These are phyloP conservation scores for honey bee (Apis mellifera) DNA, from an alignment of 1,140 invertebrate species.

Conservation along the genomic window DNA sequence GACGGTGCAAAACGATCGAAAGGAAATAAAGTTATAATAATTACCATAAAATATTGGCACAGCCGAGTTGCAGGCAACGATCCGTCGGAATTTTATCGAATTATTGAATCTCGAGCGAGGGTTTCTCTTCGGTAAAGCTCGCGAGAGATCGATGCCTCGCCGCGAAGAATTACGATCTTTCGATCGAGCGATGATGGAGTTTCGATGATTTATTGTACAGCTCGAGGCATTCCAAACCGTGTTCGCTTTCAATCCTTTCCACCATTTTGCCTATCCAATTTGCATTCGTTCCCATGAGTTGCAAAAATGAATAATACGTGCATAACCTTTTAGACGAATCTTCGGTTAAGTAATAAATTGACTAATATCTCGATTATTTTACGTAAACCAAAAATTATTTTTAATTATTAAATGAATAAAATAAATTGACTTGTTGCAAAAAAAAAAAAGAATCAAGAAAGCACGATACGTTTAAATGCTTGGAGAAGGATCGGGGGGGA, in stretches of 20 bases:
- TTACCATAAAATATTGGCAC: slow-evolving; percentile 34
- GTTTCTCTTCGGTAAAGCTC: slow-evolving; percentile 4
- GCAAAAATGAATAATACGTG: not conserved
- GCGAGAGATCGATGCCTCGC: slow-evolving; percentile 27
- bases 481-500: no score
- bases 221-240: not conserved
- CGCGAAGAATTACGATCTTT: slow-evolving; percentile 47
- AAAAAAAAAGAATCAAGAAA: no score
- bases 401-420: no score
- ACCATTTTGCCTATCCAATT: not conserved
- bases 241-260: not conserved
- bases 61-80: not conserved
- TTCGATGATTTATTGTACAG: slow-evolving; percentile 25
- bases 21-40: slow-evolving; percentile 53
- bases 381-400: no score
- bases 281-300: not conserved
- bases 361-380: no score
- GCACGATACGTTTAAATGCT: no score
- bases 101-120: slow-evolving; percentile 25
- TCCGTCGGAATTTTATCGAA: slow-evolving; percentile 45
- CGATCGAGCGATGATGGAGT: slow-evolving; percentile 53
- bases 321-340: not conserved
- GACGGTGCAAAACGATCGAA: slow-evolving; percentile 39
- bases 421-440: no score
- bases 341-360: no score